phyloP scores from a whole-genome alignment of 2,888 invertebrate species.

The Hypena proboscidalis region DNA sequence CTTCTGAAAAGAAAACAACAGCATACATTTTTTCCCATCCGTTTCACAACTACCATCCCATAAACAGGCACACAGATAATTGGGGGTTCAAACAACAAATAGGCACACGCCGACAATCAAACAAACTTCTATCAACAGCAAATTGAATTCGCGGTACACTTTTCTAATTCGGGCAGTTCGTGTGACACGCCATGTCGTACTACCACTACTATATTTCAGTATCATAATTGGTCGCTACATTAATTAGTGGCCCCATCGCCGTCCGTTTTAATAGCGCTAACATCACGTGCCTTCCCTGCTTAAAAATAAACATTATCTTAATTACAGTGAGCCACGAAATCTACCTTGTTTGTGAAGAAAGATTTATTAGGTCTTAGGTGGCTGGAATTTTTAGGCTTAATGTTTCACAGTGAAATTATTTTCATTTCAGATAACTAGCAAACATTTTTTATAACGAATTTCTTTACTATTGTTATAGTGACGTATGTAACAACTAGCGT shows the following conservation, averaged over 20 bases:
- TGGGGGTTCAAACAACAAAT: too few relatives aligned
- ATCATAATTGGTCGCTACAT: conserved; percentile 65
- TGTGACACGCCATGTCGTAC: conserved; percentile 65
- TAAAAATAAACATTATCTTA: conserved; percentile 61
- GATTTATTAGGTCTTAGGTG: conserved; percentile 18
- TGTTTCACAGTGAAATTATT: too few relatives aligned
- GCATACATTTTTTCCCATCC: too few relatives aligned
- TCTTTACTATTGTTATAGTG: too few relatives aligned
- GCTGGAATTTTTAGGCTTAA: conserved; percentile 30
- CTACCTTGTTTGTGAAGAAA: conserved; percentile 36
- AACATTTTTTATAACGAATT: too few relatives aligned
- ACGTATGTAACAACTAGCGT: too few relatives aligned
- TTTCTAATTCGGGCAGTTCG: conserved; percentile 31
- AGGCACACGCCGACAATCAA: too few relatives aligned
- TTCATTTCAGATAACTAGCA: too few relatives aligned
- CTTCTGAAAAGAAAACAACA: too few relatives aligned
- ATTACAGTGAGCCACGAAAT: conserved; percentile 60
- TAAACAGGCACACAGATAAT: too few relatives aligned
- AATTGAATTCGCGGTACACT: conserved; percentile 14
- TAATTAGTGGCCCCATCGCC: conserved; percentile 55
- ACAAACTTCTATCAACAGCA: conserved; percentile 7
- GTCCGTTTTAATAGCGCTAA: conserved; percentile 38
- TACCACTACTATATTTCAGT: conserved; percentile 69
- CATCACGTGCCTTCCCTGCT: conserved; percentile 41
- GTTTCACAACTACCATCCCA: too few relatives aligned